Percentiles rank a stretch among this genome's conserved stretches.
Conservation (phyloP, 2,113 vertebrate species). For the Cichladusa arquata region DNA sequence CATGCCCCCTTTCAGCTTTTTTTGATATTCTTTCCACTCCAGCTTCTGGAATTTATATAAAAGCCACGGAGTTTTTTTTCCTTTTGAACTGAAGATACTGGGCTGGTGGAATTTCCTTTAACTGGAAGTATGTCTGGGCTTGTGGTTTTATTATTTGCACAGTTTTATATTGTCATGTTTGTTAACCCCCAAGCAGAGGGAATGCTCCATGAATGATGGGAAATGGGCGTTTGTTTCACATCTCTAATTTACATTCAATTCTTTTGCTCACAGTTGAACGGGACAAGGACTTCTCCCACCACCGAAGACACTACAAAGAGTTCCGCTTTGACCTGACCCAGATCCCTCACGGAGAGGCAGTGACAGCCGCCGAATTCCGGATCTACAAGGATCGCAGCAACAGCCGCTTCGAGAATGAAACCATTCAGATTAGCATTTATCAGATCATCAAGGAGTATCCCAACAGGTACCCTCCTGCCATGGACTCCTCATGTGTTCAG, state of each 20-base stretch:
- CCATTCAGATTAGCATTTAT: conserved; percentile 91
- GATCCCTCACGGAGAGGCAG: conserved; percentile 93
- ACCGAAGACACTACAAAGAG: conserved; percentile 95
- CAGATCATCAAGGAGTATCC: conserved; percentile 95
- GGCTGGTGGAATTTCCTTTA: conserved; percentile 71
- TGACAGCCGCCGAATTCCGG: conserved; percentile 95
- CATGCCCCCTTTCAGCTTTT: conserved; percentile 5
- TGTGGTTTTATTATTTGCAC: conserved; percentile 69
- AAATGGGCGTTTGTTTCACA: conserved; percentile 9
- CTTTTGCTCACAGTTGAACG: conserved; percentile 86
- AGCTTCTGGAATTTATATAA: conserved; percentile 67
- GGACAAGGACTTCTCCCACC: conserved; percentile 98
- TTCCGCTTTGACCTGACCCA: conserved; percentile 98
- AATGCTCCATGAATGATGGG: conserved; percentile 48
- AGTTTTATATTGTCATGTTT: conserved; percentile 60
- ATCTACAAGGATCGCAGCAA: conserved; percentile 95
- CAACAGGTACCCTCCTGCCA: conserved; percentile 80
- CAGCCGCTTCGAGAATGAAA: conserved; percentile 89
- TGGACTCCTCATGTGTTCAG: rapidly evolving
- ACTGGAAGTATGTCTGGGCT: conserved; percentile 61
- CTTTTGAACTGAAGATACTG: conserved; percentile 66
- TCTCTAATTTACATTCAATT: conserved; percentile 25
- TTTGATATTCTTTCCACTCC: conserved; percentile 60
- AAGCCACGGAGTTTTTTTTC: conserved; percentile 42
- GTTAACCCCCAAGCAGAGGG: conserved; percentile 59